Conservation (phyloP, 2,888 invertebrate genomes). For the Aelia acuminata region DNA sequence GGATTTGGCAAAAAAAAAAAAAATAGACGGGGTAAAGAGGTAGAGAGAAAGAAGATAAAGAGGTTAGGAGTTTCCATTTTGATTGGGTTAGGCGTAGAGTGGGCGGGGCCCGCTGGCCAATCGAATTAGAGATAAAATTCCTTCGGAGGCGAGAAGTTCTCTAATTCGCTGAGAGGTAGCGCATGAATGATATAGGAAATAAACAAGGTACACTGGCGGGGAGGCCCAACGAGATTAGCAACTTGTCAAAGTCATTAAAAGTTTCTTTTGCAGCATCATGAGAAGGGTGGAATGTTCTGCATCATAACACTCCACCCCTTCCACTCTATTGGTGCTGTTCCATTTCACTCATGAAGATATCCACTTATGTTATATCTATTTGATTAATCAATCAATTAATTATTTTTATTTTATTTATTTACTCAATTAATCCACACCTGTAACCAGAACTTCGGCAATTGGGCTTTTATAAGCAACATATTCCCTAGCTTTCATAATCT, state of each 20-base stretch:
- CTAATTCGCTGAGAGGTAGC: conserved; percentile 34
- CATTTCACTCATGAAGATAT: no score
- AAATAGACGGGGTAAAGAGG: background rate
- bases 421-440: no score
- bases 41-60: conserved; percentile 11
- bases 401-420: no score
- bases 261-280: conserved; percentile 20
- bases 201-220: conserved; percentile 4
- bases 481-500: no score
- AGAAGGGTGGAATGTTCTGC: background rate
- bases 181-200: conserved; percentile 48
- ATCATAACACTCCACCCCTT: background rate
- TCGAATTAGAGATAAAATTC: conserved; percentile 50
- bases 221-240: conserved; percentile 22
- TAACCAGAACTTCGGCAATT: no score
- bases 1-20: background rate
- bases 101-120: background rate
- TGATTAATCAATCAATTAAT: no score
- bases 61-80: conserved; percentile 35
- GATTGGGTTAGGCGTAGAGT: background rate
- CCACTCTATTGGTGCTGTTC: no score
- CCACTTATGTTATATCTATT: no score
- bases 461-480: no score
- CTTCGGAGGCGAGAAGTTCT: background rate
- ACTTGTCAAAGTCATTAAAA: conserved; percentile 41